Conservation (phyloP, 2,797 vertebrate species). For the Falco concolor region DNA sequence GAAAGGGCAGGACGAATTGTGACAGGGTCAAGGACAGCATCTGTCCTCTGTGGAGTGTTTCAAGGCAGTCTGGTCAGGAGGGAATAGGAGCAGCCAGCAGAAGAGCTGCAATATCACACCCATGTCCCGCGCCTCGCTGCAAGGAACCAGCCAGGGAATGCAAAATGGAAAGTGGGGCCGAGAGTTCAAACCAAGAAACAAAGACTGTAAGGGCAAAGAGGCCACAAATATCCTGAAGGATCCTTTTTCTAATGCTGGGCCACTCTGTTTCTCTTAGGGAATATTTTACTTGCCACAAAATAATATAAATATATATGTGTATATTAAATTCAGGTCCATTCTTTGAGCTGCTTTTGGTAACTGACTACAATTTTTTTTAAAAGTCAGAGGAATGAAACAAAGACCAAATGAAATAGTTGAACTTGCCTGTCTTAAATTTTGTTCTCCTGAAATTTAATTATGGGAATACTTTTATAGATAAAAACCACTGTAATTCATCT, state of each 20-base stretch:
- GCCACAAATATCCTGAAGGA: not conserved
- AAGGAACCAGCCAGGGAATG: not conserved
- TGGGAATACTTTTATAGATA: not conserved
- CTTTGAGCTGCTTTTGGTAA: not conserved
- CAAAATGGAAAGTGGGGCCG: not conserved
- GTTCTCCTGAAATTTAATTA: slow-evolving; percentile 8
- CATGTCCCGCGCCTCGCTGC: not conserved
- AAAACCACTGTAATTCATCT: not conserved
- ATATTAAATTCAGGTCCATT: not conserved
- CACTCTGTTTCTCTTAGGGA: not conserved
- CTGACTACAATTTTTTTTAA: fast-evolving
- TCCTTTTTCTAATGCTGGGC: not conserved
- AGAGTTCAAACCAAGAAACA: not conserved
- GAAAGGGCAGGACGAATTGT: not conserved
- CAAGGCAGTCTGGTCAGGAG: not conserved
- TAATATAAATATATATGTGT: not conserved
- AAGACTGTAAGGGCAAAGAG: not conserved
- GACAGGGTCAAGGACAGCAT: not conserved
- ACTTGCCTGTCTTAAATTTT: not conserved
- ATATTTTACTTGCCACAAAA: not conserved
- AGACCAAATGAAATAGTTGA: not conserved
- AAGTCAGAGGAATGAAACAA: not conserved
- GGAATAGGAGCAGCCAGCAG: not conserved
- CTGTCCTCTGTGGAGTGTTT: not conserved
- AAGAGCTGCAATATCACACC: not conserved